Evolutionary conservation across 2,888 invertebrate species (phyloP), one percentile per base, ranked within the genome.

Genomic region (Timema cristinae): DNA sequence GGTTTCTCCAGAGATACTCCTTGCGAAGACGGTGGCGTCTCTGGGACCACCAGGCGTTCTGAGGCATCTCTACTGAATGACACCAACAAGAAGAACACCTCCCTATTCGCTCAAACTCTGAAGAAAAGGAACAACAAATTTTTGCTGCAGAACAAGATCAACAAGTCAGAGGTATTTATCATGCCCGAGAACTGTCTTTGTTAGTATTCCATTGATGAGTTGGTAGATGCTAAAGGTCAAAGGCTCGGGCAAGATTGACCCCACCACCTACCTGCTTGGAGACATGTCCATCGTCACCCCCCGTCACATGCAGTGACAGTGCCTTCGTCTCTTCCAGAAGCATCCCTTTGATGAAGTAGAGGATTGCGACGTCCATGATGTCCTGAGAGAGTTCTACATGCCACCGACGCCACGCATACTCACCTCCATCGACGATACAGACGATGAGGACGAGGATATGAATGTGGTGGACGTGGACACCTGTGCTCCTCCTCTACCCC

Each of bases 371-470:
- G 88, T 90, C 66, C 88, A 89, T 76, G 90, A 89, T 77, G 89
- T 90, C 7, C 84, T 91, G 73, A 89, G 89, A 73, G 90, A 90
- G 78, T 90, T 90, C 79, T 91, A 90, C 79, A 88, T 88, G 81
- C 87, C 90, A 74, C 89, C 90, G 11, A 89, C 90, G 1, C 90
- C 90, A 49, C 84, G 89, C 71, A 84, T 90, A 79, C 84, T 90
- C 73, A 88, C 90, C 51, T 88, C 88, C 73, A 88, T 90, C 73
- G 89, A 90, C 79, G 84, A 82, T 75, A 88, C 87, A 74, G 84
- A 85, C 75, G 85, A 85, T 74, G 84, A 83, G 66, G 82, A 83
- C 72, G 80, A 81, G 16, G 74, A 72, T 11, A 82, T 83, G 32
- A 82, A 82, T 75, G 79, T 79, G 70, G 82, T 82, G 70, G 81